Percentiles rank a stretch among this genome's conserved stretches.
Evolutionary conservation across 2,888 invertebrate species (phyloP).

Genomic region (Autographa pulchrina): DNA sequence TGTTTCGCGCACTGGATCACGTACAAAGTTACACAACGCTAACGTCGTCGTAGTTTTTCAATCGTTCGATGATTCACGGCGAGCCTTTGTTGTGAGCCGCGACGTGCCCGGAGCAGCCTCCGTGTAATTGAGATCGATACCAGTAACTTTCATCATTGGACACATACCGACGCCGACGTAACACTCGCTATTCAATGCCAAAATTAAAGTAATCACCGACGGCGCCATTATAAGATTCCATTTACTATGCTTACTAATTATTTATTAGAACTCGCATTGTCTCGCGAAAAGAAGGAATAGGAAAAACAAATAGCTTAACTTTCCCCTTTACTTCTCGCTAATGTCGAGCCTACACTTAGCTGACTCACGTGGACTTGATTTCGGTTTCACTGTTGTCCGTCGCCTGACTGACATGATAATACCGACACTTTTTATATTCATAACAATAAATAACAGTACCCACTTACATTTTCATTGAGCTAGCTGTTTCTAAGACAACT

Average conservation of each 20-base stretch:
- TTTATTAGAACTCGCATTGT: conserved; percentile 72
- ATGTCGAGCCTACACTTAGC: conserved; percentile 81
- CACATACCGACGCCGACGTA: conserved; percentile 75
- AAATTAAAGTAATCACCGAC: conserved; percentile 74
- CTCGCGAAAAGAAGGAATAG: conserved; percentile 73
- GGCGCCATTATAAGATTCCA: conserved; percentile 60
- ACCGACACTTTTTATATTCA: conserved; percentile 41
- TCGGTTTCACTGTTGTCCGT: conserved; percentile 83
- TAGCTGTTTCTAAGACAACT: conserved; percentile 35
- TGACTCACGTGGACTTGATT: conserved; percentile 85
- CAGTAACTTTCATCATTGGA: conserved; percentile 81
- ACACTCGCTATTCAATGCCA: conserved; percentile 70
- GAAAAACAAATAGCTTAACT: conserved; percentile 87
- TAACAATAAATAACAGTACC: conserved; percentile 57
- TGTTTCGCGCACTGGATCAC: conserved; percentile 83
- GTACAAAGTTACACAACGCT: conserved; percentile 84
- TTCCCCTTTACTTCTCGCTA: conserved; percentile 88
- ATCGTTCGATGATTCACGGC: conserved; percentile 79
- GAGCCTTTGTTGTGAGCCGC: conserved; percentile 63
- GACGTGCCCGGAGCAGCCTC: conserved; percentile 66
- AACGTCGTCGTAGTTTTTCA: conserved; percentile 81
- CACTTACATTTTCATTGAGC: conserved; percentile 64
- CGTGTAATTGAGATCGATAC: conserved; percentile 76
- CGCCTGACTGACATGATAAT: conserved; percentile 75
- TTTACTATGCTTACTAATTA: conserved; percentile 57